Percentiles rank a stretch among this genome's conserved stretches.
Evolutionary conservation across 2,113 vertebrate genomes (phyloP).

Genomic region (Chamaetylas fuelleborni): DNA sequence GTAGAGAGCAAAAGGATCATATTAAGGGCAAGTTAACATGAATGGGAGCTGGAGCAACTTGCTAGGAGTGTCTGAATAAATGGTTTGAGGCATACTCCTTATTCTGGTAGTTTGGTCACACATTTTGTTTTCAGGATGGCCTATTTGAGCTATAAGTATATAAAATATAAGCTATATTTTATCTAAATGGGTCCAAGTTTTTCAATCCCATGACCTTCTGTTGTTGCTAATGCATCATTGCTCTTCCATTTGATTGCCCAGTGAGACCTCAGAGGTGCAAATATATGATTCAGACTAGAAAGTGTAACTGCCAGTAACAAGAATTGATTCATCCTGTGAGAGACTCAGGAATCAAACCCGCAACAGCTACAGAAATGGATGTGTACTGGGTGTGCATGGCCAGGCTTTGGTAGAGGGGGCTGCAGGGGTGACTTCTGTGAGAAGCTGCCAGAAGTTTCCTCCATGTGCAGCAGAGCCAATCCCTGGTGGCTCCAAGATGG

Average conservation of each 20-base stretch:
- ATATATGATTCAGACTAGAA: neutral
- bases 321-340: neutral
- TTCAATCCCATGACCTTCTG: neutral
- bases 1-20: neutral
- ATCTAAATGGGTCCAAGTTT: neutral
- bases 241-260: neutral
- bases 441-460: neutral
- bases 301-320: neutral
- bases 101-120: neutral
- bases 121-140: neutral
- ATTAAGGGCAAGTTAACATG: neutral
- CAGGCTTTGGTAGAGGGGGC: neutral
- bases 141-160: neutral
- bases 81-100: neutral
- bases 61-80: neutral
- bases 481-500: neutral
- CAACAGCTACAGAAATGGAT: neutral
- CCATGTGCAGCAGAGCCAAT: neutral
- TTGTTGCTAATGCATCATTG: neutral
- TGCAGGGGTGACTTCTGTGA: neutral
- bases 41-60: neutral
- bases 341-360: neutral
- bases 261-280: neutral
- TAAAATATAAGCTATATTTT: neutral
- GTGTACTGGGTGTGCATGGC: neutral